These are phyloP conservation scores for Centrocercus urophasianus DNA, from an alignment of 2,113 vertebrate genomes.

Conservation along the genomic window DNA sequence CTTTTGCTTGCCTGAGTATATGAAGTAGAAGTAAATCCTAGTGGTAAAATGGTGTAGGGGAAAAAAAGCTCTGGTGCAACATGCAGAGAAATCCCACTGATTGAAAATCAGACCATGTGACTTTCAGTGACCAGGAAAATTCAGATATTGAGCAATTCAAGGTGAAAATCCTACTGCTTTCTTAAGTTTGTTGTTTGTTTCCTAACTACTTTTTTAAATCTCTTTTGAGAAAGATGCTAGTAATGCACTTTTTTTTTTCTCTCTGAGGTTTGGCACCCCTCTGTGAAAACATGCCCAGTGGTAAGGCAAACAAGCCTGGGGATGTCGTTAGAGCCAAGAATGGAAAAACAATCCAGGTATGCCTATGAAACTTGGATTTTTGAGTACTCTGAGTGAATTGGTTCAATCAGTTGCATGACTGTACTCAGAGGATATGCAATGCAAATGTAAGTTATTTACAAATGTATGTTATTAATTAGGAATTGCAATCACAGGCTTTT, in stretches of 20 bases:
- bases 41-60: neutral
- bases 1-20: neutral
- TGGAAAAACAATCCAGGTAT: constrained; percentile 98
- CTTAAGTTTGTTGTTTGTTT: neutral
- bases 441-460: neutral
- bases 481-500: neutral
- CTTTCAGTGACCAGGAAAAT: neutral
- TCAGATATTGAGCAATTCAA: neutral
- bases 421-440: neutral
- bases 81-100: neutral
- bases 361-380: neutral
- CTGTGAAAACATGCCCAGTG: constrained; percentile 98
- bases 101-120: neutral
- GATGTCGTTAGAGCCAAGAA: constrained; percentile 94
- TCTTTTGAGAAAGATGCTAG: neutral
- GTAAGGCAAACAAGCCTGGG: constrained; percentile 94
- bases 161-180: neutral
- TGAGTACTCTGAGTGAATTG: neutral
- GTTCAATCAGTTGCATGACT: neutral
- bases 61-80: neutral
- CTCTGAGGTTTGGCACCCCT: constrained; percentile 90
- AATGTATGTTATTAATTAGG: neutral
- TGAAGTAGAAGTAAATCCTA: neutral
- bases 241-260: neutral
- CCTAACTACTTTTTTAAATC: neutral